phyloP scores from a whole-genome alignment of 2,888 invertebrate species.

The Cacoxenus indagator region DNA sequence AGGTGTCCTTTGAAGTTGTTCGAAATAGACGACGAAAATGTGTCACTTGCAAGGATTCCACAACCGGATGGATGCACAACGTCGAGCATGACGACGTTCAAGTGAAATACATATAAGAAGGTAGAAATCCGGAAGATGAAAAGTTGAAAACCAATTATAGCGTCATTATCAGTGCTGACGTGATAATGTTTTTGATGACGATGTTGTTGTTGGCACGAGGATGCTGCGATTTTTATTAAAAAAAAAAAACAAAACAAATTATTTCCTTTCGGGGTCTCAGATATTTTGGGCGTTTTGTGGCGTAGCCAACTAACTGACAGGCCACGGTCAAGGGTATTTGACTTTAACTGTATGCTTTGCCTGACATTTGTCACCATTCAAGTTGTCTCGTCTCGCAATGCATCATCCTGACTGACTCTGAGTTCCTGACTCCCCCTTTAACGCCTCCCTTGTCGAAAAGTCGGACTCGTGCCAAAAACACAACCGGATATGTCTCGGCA shows the following conservation, averaged over 20 bases:
- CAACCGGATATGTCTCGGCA: background rate
- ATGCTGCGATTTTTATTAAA: constrained; percentile 8
- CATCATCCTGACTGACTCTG: constrained; percentile 17
- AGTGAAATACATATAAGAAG: background rate
- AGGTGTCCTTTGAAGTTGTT: constrained; percentile 67
- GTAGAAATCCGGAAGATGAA: background rate
- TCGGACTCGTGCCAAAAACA: constrained; percentile 11
- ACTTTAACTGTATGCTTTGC: constrained; percentile 18
- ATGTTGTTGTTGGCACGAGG: no score
- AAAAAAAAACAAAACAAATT: no score
- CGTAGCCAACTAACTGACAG: no score
- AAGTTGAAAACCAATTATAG: constrained; percentile 53
- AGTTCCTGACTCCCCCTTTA: constrained; percentile 12
- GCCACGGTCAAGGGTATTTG: background rate
- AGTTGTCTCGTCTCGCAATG: constrained; percentile 25
- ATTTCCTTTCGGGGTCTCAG: no score
- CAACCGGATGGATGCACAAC: constrained; percentile 44
- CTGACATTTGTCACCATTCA: constrained; percentile 23
- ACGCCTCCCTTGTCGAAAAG: background rate
- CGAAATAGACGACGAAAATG: constrained; percentile 42
- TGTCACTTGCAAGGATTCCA: constrained; percentile 69
- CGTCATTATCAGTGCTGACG: constrained; percentile 48
- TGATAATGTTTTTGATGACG: background rate
- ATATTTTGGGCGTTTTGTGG: no score
- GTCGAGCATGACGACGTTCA: background rate